Evolutionary conservation across 2,797 vertebrate species (phyloP), one percentile per base, ranked within the genome.

Genomic region (Morelia viridis): DNA sequence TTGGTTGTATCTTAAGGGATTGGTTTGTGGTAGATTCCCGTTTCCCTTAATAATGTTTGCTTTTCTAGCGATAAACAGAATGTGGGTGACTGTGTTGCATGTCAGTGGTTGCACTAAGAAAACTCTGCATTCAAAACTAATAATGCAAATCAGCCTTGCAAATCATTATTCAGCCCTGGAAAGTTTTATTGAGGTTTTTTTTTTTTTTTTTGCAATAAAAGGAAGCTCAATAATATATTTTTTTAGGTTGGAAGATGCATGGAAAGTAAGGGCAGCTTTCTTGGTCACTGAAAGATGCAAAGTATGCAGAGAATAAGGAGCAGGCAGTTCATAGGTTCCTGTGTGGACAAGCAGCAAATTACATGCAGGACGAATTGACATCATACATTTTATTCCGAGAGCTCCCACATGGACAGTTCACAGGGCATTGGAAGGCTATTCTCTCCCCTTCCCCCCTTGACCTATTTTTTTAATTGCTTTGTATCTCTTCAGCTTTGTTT

Each of bases 1-100:
- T 26, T 87, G 61, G 35, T 31, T 62, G 11, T 58, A 5, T 68
- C 41, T 46, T 90, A 26, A 10, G 91, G 68, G 94, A 94, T 65
- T 46, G 0, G 0, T 53, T 93, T 0, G 0, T 0, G 10, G 88
- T 90, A 71, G 88, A 88, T 50, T 35, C 91, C 11, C 24, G 35
- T 24, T 57, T 22, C 11, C 58, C 31, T 6, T 28, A 83, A 60
- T 61, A 0, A 46, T 88, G 22, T 50, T 65, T 87, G 57, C 17
- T 19, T 84, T 31, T 87, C 31, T 92, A 46, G 57, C 57, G 80
- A 31, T 31, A 64, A 88, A 46, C 80, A 61, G 57, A 64, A 56
- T 56, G 41, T 88, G 26, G 85, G 13, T 60, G 41, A 80, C 22
- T 56, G 26, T 62, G 60, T 56, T 31, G 62, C 41, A 35, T 76